Evolutionary conservation across 2,888 invertebrate species (phyloP).

Genomic region (Ichneumon xanthorius): DNA sequence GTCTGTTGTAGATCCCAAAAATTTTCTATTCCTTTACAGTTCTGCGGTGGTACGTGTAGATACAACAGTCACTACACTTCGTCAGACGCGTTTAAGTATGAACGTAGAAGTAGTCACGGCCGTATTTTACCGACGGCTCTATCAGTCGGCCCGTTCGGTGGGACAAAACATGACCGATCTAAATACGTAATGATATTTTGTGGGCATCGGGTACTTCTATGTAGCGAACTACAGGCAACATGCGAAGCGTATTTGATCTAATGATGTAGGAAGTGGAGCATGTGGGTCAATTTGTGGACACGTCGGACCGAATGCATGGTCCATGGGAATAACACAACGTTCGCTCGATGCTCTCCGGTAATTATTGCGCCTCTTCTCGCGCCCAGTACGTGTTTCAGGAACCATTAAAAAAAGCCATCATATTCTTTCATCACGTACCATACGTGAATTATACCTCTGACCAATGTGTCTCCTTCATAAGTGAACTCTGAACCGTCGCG

Average conservation of each 20-base stretch:
- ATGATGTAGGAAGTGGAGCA: slow-evolving; percentile 71
- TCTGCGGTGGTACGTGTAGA: neutral
- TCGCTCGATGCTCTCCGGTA: slow-evolving; percentile 7
- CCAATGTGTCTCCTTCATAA: slow-evolving; percentile 36
- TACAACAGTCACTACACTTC: neutral
- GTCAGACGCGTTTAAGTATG: neutral
- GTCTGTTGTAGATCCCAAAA: no score
- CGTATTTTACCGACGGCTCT: slow-evolving; percentile 55
- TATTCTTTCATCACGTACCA: slow-evolving; percentile 43
- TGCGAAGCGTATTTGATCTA: slow-evolving; percentile 32
- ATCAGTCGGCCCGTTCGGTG: slow-evolving; percentile 26
- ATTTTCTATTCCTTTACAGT: no score
- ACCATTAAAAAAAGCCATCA: slow-evolving; percentile 38
- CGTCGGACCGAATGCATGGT: slow-evolving; percentile 12
- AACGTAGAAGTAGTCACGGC: slow-evolving; percentile 7
- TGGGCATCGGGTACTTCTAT: slow-evolving; percentile 30
- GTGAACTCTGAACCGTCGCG: slow-evolving; percentile 45
- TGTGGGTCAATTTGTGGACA: slow-evolving; percentile 72
- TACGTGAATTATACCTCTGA: slow-evolving; percentile 25
- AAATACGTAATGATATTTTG: slow-evolving; percentile 41
- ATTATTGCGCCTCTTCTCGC: slow-evolving; percentile 30
- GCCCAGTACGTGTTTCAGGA: slow-evolving; percentile 17
- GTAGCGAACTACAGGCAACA: slow-evolving; percentile 11
- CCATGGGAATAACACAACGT: slow-evolving; percentile 38
- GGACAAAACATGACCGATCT: neutral